phyloP scores from a whole-genome alignment of 2,888 invertebrate genomes.

The Drosophila helvetica region DNA sequence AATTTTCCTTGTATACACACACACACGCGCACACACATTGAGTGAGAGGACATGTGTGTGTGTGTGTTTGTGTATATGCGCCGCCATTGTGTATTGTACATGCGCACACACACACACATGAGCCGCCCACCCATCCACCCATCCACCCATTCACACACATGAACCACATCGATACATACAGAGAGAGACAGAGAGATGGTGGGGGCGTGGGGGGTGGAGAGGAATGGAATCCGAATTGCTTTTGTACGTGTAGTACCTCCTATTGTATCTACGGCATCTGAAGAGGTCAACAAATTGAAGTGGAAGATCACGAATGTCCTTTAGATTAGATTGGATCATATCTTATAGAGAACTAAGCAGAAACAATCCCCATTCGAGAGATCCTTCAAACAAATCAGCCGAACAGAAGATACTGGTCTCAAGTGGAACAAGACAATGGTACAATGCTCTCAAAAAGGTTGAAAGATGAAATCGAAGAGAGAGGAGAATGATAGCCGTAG shows the following conservation, averaged over 20 bases:
- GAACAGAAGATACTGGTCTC: not conserved
- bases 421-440: not conserved
- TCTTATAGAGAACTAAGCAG: not conserved
- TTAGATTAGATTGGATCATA: not conserved
- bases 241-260: not conserved
- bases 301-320: not conserved
- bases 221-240: constrained; percentile 14
- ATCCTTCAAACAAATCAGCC: not conserved
- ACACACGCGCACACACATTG: constrained; percentile 7
- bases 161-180: constrained; percentile 28
- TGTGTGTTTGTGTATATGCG: constrained; percentile 28
- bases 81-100: constrained; percentile 50
- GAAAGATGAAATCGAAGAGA: too few species aligned
- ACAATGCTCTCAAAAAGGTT: not conserved
- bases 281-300: constrained; percentile 31
- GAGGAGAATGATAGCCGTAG: too few species aligned
- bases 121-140: constrained; percentile 14
- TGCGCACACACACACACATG: constrained; percentile 27
- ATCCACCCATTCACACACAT: constrained; percentile 25
- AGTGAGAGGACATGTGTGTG: constrained; percentile 4
- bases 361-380: not conserved
- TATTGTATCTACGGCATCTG: constrained; percentile 3
- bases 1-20: constrained; percentile 59
- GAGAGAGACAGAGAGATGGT: not conserved
- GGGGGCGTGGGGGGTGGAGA: not conserved